A percentile compares a stretch with the other conserved stretches of the same genome.
phyloP scores from a whole-genome alignment of 2,113 vertebrate genomes.

The Podilymbus podiceps region DNA sequence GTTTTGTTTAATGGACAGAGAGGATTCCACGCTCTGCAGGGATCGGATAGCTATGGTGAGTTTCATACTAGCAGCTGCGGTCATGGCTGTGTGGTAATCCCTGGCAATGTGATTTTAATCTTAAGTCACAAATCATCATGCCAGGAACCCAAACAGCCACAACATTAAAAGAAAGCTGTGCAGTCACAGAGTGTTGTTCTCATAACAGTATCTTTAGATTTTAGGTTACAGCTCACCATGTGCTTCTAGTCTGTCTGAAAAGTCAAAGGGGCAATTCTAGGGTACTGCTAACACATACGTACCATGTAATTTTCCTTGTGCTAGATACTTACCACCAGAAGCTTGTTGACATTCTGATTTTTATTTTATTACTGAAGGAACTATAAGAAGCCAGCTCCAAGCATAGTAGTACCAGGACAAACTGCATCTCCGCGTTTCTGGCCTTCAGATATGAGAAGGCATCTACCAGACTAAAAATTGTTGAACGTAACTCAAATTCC shows the following conservation, averaged over 20 bases:
- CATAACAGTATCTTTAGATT: not conserved
- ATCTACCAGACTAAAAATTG: not conserved
- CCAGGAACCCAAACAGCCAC: slow-evolving; percentile 99
- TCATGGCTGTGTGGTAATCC: slow-evolving; percentile 98
- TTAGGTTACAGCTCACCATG: not conserved
- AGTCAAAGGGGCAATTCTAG: not conserved
- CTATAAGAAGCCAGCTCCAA: not conserved
- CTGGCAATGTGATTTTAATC: slow-evolving; percentile 99
- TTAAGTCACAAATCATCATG: slow-evolving; percentile 99
- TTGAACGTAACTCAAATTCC: not conserved
- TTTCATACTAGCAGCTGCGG: slow-evolving; percentile 82
- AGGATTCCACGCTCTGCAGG: not conserved
- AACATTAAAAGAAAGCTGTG: slow-evolving; percentile 63
- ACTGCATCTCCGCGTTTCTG: not conserved
- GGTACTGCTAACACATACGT: not conserved
- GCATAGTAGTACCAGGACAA: not conserved
- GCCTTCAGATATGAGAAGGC: not conserved
- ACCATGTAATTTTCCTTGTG: not conserved
- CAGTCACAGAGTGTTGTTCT: not conserved
- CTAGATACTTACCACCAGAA: slow-evolving; percentile 8
- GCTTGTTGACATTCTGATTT: not conserved
- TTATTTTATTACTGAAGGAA: not conserved
- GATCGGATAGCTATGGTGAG: slow-evolving; percentile 29
- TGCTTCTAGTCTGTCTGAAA: not conserved
- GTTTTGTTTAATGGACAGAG: not conserved